Base-by-base conservation (phyloP, 2,113 vertebrate genomes). In the Dipodomys spectabilis region DNA sequence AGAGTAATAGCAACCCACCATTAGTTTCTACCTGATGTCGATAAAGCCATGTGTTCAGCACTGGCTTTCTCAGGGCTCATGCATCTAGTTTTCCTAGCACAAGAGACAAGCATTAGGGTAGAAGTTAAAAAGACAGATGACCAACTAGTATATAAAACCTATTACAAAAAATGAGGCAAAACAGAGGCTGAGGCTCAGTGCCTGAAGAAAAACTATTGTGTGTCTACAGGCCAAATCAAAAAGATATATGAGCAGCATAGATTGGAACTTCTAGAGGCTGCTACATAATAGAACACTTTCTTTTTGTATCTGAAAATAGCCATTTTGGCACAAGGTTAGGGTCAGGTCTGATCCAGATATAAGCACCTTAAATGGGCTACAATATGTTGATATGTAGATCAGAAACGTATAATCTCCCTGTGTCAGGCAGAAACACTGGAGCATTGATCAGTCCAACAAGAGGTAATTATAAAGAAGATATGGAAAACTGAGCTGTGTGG, bases 71-170 rank as follows among this genome's bases (percentile, higher is more conserved):
- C 10, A 85, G 22, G 27, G 27, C 32, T 74, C 53, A n/a, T 65
- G 28, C 1, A 60, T 74, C 30, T 5, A 45, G 8, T 68, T 94
- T 79, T 30, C 25, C 23, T 25, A 74, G 81, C n/a, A 71, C 11
- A 13, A 32, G n/a, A 88, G 45, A 62, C 39, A 73, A 53, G 20
- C 9, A 35, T 45, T 84, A 72, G 68, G 45, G 23, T 7, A 67
- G 20, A 90, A 69, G 28, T 91, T 91, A 71, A 45, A 90, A 82
- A 88, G 62, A 44, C 18, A 73, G 71, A 75, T n/a, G 23, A 18
- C 16, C 84, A 35, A 64, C 9, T 32, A 60, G 6, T 78, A 15
- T 18, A 23, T 69, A 82, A 45, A 82, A 35, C n/a, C 25, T 60
- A 27, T 22, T 60, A n/a, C n/a, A 60, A 79, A 92, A 92, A 89